Percentiles rank a stretch among this genome's conserved stretches.
Evolutionary conservation across 1,140 invertebrate genomes (phyloP).

Genomic region (Amyelois transitella): DNA sequence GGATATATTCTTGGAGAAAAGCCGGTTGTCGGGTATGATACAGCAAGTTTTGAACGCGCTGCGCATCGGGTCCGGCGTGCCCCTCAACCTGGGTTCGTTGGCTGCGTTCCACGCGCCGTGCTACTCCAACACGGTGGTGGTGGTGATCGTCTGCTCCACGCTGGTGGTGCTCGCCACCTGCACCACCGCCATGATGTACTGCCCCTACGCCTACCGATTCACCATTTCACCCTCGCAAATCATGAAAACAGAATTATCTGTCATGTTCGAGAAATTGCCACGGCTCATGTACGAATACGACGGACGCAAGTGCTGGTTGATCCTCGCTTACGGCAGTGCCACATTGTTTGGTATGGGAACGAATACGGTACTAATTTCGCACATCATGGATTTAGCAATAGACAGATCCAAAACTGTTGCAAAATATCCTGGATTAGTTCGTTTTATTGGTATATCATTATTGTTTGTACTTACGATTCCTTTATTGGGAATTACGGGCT

Average conservation of each 20-base stretch:
- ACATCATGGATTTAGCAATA: slow-evolving; percentile 29
- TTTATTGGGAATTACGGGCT: slow-evolving; percentile 28
- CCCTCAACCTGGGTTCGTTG: slow-evolving; percentile 33
- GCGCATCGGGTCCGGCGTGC: slow-evolving; percentile 41
- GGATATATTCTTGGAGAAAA: slow-evolving; percentile 24
- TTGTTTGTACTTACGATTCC: slow-evolving; percentile 47
- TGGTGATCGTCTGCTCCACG: slow-evolving; percentile 23
- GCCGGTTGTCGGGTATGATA: slow-evolving; percentile 26
- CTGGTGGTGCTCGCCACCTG: slow-evolving; percentile 28
- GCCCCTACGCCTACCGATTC: slow-evolving; percentile 44
- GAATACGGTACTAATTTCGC: slow-evolving; percentile 29
- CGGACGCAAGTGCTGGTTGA: slow-evolving; percentile 31
- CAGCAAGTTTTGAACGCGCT: slow-evolving; percentile 30
- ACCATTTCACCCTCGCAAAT: slow-evolving; percentile 18
- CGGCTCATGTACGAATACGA: slow-evolving; percentile 37
- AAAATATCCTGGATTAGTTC: slow-evolving; percentile 39
- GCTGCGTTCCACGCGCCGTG: slow-evolving; percentile 45
- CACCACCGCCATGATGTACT: slow-evolving; percentile 40
- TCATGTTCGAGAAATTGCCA: slow-evolving; percentile 50
- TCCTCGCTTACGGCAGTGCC: slow-evolving; percentile 30
- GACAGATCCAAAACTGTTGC: slow-evolving; percentile 23
- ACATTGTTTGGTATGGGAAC: slow-evolving; percentile 28
- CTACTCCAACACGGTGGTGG: slow-evolving; percentile 43
- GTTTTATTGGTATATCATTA: slow-evolving; percentile 19
- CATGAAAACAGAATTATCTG: slow-evolving; percentile 24